These are phyloP conservation scores for Cepaea hortensis DNA, from an alignment of 2,888 invertebrate species.

Conservation along the genomic window DNA sequence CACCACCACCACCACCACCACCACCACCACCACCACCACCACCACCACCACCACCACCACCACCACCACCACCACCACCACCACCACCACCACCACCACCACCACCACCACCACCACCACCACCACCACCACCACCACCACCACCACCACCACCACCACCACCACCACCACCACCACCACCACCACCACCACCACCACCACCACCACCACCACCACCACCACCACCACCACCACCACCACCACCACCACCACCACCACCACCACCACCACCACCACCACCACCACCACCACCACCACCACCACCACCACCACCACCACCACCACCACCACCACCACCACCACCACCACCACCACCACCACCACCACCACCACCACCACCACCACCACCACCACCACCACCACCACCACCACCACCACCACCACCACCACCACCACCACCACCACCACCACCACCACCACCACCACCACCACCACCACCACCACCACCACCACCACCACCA, in stretches of 20 bases:
- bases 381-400: not conserved
- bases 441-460: not conserved
- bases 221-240: slow-evolving; percentile 1
- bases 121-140: not conserved
- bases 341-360: not conserved
- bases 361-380: not conserved
- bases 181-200: slow-evolving; percentile 1
- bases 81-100: slow-evolving; percentile 2
- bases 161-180: not conserved
- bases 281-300: slow-evolving; percentile 5
- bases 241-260: not conserved
- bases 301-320: not conserved
- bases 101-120: not conserved
- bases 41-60: slow-evolving; percentile 5
- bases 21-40: not conserved
- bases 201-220: not conserved
- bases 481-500: not conserved
- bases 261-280: not conserved
- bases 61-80: not conserved
- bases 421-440: slow-evolving; percentile 1
- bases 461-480: slow-evolving; percentile 1
- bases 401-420: not conserved
- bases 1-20: not conserved
- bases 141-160: not conserved
- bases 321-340: slow-evolving; percentile 2